Evolutionary conservation across 1,140 invertebrate species (phyloP).

Genomic region (Linepithema humile): DNA sequence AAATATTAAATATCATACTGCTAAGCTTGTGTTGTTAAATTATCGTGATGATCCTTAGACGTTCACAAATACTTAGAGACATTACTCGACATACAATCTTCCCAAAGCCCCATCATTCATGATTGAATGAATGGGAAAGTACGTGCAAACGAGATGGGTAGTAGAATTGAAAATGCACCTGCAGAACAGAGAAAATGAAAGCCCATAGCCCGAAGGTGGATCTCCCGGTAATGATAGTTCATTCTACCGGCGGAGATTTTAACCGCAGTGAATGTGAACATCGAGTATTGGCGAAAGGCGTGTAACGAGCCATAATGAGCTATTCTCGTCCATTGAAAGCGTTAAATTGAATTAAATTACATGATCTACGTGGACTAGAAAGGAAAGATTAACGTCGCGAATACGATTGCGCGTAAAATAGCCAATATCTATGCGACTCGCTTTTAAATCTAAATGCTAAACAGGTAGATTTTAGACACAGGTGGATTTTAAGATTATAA

Average conservation of each 20-base stretch:
- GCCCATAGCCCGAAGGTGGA: conserved; percentile 17
- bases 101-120: conserved; percentile 3
- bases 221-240: conserved; percentile 58
- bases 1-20: neutral
- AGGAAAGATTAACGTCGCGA: neutral
- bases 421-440: no score
- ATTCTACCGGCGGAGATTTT: conserved; percentile 23
- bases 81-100: neutral
- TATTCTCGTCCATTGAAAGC: conserved; percentile 43
- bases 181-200: conserved; percentile 52
- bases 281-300: conserved; percentile 8
- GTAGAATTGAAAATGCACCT: conserved; percentile 13
- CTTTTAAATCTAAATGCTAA: neutral
- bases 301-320: conserved; percentile 50
- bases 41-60: neutral
- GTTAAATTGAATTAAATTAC: conserved; percentile 62
- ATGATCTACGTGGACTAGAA: neutral
- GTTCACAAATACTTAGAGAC: neutral
- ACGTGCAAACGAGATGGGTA: conserved; percentile 26
- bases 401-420: neutral
- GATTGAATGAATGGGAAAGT: conserved; percentile 21
- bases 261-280: conserved; percentile 19
- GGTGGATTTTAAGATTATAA: neutral
- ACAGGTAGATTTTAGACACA: no score
- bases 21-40: neutral